Base-by-base conservation (phyloP, 2,797 vertebrate genomes). In the Spondyliosoma cantharus region DNA sequence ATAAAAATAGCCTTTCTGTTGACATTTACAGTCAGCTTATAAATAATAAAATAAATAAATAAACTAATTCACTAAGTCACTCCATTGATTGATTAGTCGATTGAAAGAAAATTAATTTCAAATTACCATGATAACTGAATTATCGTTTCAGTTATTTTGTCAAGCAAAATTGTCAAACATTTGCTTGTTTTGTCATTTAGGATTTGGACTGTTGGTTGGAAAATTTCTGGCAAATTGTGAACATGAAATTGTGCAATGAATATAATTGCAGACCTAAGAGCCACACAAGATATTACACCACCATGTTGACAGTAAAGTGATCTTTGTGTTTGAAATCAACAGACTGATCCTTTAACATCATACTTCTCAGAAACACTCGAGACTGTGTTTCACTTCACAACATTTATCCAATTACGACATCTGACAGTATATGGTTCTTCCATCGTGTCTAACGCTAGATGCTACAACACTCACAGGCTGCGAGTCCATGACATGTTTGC, bases 401-500 rank as follows among this genome's bases (percentile, higher is more conserved):
- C 20, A 52, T 61, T 42, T 14, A 50, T 71, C 68, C 58, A 5
- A 65, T 67, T 50, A 25, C 24, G 68, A 53, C 59, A 71, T 80
- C 12, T 63, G 43, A 53, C 65, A 73, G 77, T 58, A 60, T 6
- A 43, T n/a, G 27, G 29, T 61, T 72, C 56, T 82, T 80, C 74
- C 43, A 72, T 57, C 70, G 9, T 12, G 48, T 19, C 57, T 13
- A 32, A 74, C 69, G 49, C 37, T 64, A 59, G 46, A 78, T 57
- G 70, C 32, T 25, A 45, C 17, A 62, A 42, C 52, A 56, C 45
- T 81, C 24, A 17, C 24, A 73, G 43, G 24, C 78, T 75, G 72
- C 71, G 71, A 71, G 53, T 83, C 63, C 53, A 16, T 32, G 42
- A 77, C 52, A 62, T 78, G 75, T 86, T 85, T 89, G 78, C 59